Conservation (phyloP, 2,113 vertebrate genomes). For the Crotophaga sulcirostris region DNA sequence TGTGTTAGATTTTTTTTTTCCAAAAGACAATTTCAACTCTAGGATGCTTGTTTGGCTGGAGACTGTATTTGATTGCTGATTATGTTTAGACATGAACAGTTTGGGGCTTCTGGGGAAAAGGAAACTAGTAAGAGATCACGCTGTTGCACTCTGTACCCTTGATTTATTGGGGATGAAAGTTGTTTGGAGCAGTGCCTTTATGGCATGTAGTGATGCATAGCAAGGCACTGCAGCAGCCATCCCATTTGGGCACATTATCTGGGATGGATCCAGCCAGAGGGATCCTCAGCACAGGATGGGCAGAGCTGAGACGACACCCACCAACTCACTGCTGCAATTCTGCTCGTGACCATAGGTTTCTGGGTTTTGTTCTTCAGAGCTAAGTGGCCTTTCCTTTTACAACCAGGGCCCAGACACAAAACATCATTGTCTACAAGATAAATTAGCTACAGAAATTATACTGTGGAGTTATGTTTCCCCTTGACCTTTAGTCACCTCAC, state of each 20-base stretch:
- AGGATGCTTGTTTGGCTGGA: background rate
- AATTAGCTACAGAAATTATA: background rate
- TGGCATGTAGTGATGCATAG: background rate
- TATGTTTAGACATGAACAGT: background rate
- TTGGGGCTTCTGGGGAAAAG: background rate
- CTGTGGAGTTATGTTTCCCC: background rate
- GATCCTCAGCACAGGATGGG: background rate
- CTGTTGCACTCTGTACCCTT: background rate
- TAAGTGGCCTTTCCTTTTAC: background rate
- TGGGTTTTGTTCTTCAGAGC: background rate
- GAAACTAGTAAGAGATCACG: background rate
- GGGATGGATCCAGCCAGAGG: background rate
- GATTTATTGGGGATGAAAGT: background rate
- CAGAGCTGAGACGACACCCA: background rate
- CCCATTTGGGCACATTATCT: background rate
- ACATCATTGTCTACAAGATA: background rate
- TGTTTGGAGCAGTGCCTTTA: background rate
- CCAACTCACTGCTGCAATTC: background rate
- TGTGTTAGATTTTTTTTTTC: background rate
- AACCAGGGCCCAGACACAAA: background rate
- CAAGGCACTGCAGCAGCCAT: background rate
- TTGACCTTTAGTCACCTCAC: background rate
- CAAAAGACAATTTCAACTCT: slow-evolving; percentile 3
- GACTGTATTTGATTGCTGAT: background rate
- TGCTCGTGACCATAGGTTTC: background rate